Conservation (phyloP, 2,797 vertebrate species). For the Poeciliopsis paucimaculata region DNA sequence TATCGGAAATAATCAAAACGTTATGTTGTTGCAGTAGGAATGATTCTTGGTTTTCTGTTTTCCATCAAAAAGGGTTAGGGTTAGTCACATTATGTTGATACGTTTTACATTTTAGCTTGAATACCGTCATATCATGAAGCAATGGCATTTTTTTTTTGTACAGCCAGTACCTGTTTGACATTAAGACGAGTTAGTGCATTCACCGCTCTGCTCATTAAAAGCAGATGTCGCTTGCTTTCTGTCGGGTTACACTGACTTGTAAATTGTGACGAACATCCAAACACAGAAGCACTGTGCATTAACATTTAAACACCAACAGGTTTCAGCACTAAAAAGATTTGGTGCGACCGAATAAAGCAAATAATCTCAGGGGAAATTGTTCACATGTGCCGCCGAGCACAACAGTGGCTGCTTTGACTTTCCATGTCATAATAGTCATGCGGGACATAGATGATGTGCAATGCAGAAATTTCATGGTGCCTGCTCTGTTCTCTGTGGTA, state of each 20-base stretch:
- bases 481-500: background rate
- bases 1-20: background rate
- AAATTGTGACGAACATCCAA: slow-evolving; percentile 25
- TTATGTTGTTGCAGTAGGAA: background rate
- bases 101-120: background rate
- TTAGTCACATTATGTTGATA: background rate
- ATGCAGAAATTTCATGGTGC: slow-evolving; percentile 5
- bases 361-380: slow-evolving; percentile 41
- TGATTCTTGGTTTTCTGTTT: background rate
- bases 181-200: slow-evolving; percentile 24
- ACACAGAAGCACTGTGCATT: slow-evolving; percentile 14
- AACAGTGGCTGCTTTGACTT: slow-evolving; percentile 26
- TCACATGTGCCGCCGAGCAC: slow-evolving; percentile 5
- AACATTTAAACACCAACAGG: slow-evolving; percentile 11
- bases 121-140: background rate
- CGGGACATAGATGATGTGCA: slow-evolving; percentile 35
- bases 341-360: slow-evolving; percentile 25
- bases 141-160: background rate
- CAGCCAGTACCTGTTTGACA: slow-evolving; percentile 10
- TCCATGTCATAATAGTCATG: slow-evolving; percentile 25
- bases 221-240: slow-evolving; percentile 18
- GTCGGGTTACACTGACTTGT: slow-evolving; percentile 21
- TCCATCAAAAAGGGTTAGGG: background rate
- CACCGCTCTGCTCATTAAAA: slow-evolving; percentile 31
- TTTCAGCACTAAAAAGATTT: slow-evolving; percentile 38